Conservation (phyloP, 2,888 invertebrate genomes). For the Brachycybe producta region DNA sequence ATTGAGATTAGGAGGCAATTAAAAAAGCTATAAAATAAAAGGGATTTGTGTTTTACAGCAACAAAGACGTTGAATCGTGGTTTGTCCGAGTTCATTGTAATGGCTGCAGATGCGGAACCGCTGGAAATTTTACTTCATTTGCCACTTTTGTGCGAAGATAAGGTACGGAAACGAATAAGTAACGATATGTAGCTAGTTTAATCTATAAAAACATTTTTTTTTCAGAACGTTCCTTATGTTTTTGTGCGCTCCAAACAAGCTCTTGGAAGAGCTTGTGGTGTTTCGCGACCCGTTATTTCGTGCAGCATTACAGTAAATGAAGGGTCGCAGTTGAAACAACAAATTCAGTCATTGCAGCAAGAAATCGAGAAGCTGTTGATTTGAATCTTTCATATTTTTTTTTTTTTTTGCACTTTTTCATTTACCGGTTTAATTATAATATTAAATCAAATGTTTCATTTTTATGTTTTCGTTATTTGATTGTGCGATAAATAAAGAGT, state of each 20-base stretch:
- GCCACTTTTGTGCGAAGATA: conserved; percentile 95
- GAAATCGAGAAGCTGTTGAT: conserved; percentile 96
- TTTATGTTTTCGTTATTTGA: too few species aligned
- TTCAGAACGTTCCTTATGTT: conserved; percentile 88
- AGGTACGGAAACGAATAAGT: conserved; percentile 29
- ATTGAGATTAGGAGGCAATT: conserved; percentile 4
- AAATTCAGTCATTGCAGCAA: conserved; percentile 79
- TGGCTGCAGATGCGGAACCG: conserved; percentile 97
- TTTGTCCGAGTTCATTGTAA: conserved; percentile 89
- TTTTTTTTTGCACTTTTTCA: too few species aligned
- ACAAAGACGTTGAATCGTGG: conserved; percentile 94
- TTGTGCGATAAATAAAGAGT: too few species aligned
- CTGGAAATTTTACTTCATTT: conserved; percentile 93
- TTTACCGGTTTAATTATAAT: too few species aligned
- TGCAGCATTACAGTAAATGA: conserved; percentile 92
- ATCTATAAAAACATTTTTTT: too few species aligned
- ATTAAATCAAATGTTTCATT: too few species aligned
- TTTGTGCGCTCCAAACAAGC: conserved; percentile 96
- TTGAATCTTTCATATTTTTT: conserved; percentile 46
- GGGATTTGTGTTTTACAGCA: conserved; percentile 39
- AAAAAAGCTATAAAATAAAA: not conserved
- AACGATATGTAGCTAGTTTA: too few species aligned
- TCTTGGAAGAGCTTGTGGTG: conserved; percentile 91
- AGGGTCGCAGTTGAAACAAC: conserved; percentile 90
- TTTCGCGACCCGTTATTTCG: conserved; percentile 89